Evolutionary conservation across 2,113 vertebrate genomes (phyloP).

Genomic region (Isichthys henryi): DNA sequence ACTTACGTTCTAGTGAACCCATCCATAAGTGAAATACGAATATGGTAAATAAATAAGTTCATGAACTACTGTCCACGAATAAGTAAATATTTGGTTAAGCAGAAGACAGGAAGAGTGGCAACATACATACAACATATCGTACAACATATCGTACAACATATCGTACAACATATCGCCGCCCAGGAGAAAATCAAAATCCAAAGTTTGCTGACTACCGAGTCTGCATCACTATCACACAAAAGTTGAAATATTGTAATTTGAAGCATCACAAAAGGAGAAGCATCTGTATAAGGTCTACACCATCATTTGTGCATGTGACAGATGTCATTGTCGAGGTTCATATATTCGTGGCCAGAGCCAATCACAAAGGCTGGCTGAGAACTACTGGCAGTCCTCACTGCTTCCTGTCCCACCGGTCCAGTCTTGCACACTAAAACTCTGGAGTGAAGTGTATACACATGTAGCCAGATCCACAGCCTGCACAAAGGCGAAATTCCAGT

Average conservation of each 20-base stretch:
- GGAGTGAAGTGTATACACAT: not conserved
- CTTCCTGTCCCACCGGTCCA: not conserved
- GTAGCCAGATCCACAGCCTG: not conserved
- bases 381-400: not conserved
- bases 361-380: not conserved
- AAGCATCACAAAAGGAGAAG: not conserved
- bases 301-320: not conserved
- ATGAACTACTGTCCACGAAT: not conserved
- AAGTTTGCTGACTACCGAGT: not conserved
- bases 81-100: not conserved
- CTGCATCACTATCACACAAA: not conserved
- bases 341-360: not conserved
- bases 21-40: not conserved
- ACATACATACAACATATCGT: no score
- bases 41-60: not conserved
- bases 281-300: not conserved
- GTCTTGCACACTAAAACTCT: not conserved
- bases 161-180: no score
- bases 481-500: not conserved
- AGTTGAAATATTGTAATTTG: not conserved
- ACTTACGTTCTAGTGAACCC: not conserved
- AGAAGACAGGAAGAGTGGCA: not conserved
- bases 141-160: no score
- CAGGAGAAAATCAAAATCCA: no score
- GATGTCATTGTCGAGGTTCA: not conserved